Base-by-base conservation (phyloP, 2,797 vertebrate species). In the Coregonus suidteri region DNA sequence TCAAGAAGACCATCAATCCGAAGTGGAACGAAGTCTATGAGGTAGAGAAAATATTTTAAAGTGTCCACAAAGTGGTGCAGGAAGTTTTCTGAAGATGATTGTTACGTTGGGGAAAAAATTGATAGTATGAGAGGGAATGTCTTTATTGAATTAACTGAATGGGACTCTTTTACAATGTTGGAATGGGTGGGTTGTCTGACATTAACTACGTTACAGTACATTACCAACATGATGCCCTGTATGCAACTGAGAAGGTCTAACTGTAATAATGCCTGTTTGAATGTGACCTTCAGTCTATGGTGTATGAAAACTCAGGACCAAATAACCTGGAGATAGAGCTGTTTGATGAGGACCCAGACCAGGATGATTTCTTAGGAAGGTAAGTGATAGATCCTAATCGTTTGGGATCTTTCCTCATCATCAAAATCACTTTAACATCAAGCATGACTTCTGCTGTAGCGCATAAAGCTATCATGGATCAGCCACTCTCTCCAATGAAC, bases 1-100 rank as follows among this genome's bases (percentile, higher is more conserved):
- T 98, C 88, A 96, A 97, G 79, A 96, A 99, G 75, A 96, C 90
- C 14, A 80, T 97, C 30, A 90, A 95, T 85, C 98, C 98, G 0
- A 96, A 95, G 37, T 99, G 98, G 98, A 96, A 96, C 75, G 97
- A 98, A 83, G 96, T 99, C 1, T 97, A 96, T 62, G 98, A 99
- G 97, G 98, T 99, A 86, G 30, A n/a, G 20, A 15, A 31, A 47
- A 47, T 9, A 62, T 20, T 20, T 62, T 62, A n/a, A 62, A 20
- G 15, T 20, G 2, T 25, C 56, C n/a, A 6, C 9, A 15, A 25
- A 2, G 9, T 62, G 20, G n/a, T 25, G 25, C n/a, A 20, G 20
- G 20, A 62, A 20, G 59, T 11, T 20, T 62, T n/a, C 41, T 13
- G 3, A 47, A 47, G 41, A 47, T 9, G 1, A 47, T 13, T 47